Evolutionary conservation across 2,113 vertebrate genomes (phyloP).

Genomic region (Saccopteryx bilineata): DNA sequence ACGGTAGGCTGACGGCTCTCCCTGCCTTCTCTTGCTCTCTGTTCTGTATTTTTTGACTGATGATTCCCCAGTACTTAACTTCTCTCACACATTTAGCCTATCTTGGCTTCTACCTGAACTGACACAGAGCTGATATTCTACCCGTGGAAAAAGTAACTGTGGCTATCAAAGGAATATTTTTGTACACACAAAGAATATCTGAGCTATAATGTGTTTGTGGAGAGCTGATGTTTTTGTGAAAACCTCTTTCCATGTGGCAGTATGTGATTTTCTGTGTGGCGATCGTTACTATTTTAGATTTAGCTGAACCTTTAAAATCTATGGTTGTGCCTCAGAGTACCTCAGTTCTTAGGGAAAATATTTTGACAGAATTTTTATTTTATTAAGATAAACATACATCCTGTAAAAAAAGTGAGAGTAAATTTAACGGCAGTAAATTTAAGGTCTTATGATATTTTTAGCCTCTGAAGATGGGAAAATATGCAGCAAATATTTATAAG

Average conservation of each 20-base stretch:
- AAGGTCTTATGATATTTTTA: background rate
- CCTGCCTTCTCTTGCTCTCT: background rate
- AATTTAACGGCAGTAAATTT: slow-evolving; percentile 39
- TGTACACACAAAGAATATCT: background rate
- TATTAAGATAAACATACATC: background rate
- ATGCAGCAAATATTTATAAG: background rate
- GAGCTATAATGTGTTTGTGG: background rate
- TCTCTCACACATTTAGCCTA: background rate
- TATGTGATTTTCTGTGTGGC: background rate
- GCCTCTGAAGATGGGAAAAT: background rate
- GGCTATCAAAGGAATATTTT: background rate
- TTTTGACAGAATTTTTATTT: background rate
- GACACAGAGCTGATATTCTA: background rate
- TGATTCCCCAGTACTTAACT: background rate
- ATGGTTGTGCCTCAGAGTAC: background rate
- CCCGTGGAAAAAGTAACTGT: background rate
- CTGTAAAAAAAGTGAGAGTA: background rate
- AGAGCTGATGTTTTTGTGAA: background rate
- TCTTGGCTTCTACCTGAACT: background rate
- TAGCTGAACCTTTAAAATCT: slow-evolving; percentile 15
- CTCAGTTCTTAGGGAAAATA: slow-evolving; percentile 12
- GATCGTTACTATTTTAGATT: slow-evolving; percentile 46
- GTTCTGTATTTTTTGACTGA: background rate
- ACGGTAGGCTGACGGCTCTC: background rate
- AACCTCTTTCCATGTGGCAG: background rate